A percentile compares a stretch with the other conserved stretches of the same genome.
Conservation (phyloP, 2,888 invertebrate species). For the Selenia dentaria region DNA sequence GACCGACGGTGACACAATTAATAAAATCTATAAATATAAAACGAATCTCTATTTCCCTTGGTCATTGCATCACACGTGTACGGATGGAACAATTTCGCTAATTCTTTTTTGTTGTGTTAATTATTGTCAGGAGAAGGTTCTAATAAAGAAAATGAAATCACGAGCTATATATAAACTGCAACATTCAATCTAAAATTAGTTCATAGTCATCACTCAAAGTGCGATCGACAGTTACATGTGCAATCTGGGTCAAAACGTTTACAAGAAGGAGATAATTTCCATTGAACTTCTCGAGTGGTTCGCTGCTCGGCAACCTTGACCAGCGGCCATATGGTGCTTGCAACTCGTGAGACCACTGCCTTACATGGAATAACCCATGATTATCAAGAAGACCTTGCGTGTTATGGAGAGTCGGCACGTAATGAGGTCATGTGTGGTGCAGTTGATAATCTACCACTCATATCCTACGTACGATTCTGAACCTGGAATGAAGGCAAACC, state of each 20-base stretch:
- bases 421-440: slow-evolving; percentile 26
- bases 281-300: slow-evolving; percentile 51
- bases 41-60: too few species aligned
- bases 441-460: slow-evolving; percentile 9
- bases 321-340: slow-evolving; percentile 61
- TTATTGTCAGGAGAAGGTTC: too few species aligned
- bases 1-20: too few species aligned
- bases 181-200: slow-evolving; percentile 18
- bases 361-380: slow-evolving; percentile 57
- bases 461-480: neutral
- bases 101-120: too few species aligned
- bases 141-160: slow-evolving; percentile 6
- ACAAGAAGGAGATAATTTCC: slow-evolving; percentile 51
- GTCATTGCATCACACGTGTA: too few species aligned
- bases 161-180: slow-evolving; percentile 9
- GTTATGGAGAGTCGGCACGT: slow-evolving; percentile 15
- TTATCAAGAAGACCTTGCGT: slow-evolving; percentile 45
- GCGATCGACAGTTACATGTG: slow-evolving; percentile 41
- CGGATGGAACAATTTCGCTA: too few species aligned
- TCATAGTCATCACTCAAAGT: slow-evolving; percentile 34
- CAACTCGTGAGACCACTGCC: slow-evolving; percentile 51
- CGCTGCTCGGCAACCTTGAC: slow-evolving; percentile 62
- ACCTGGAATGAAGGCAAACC: slow-evolving; percentile 8
- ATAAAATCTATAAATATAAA: too few species aligned
- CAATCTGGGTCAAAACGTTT: slow-evolving; percentile 47